These are phyloP conservation scores for Syngnathus rostellatus DNA, from an alignment of 2,797 vertebrate species.

Conservation along the genomic window DNA sequence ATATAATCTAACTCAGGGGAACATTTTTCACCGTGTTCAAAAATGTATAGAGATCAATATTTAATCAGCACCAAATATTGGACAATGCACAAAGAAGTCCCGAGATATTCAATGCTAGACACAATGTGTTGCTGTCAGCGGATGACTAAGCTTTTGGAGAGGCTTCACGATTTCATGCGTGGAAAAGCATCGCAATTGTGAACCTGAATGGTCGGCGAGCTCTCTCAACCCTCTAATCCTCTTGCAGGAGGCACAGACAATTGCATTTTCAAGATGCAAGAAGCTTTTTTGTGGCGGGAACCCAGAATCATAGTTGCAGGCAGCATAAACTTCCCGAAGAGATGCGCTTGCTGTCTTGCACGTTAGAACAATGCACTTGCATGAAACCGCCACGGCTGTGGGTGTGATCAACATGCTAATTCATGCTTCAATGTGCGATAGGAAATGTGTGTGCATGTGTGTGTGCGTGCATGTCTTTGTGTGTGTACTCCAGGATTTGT, in stretches of 20 bases:
- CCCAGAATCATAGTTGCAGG: slow-evolving; percentile 33
- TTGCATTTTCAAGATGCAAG: slow-evolving; percentile 26
- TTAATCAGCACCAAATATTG: slow-evolving; percentile 71
- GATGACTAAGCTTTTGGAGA: slow-evolving; percentile 47
- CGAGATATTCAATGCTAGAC: slow-evolving; percentile 54
- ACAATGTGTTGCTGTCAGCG: slow-evolving; percentile 38
- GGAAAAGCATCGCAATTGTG: slow-evolving; percentile 27
- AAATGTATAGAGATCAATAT: slow-evolving; percentile 74
- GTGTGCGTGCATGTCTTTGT: slow-evolving; percentile 11
- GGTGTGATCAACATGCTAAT: slow-evolving; percentile 55
- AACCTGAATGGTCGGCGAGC: slow-evolving; percentile 26
- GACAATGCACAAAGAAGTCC: slow-evolving; percentile 56
- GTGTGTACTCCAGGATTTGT: background rate
- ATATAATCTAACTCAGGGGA: slow-evolving; percentile 57
- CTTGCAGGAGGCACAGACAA: slow-evolving; percentile 20
- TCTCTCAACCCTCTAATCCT: slow-evolving; percentile 19
- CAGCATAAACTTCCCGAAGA: slow-evolving; percentile 12
- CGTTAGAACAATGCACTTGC: slow-evolving; percentile 46
- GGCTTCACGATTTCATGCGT: slow-evolving; percentile 17
- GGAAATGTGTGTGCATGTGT: background rate
- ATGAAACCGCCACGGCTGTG: slow-evolving; percentile 29
- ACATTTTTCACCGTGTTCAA: slow-evolving; percentile 64
- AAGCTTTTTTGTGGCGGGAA: slow-evolving; percentile 26
- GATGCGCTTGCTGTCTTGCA: slow-evolving; percentile 16
- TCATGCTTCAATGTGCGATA: slow-evolving; percentile 35